These are phyloP conservation scores for Eublepharis macularius DNA, from an alignment of 2,113 vertebrate genomes.

Conservation along the genomic window DNA sequence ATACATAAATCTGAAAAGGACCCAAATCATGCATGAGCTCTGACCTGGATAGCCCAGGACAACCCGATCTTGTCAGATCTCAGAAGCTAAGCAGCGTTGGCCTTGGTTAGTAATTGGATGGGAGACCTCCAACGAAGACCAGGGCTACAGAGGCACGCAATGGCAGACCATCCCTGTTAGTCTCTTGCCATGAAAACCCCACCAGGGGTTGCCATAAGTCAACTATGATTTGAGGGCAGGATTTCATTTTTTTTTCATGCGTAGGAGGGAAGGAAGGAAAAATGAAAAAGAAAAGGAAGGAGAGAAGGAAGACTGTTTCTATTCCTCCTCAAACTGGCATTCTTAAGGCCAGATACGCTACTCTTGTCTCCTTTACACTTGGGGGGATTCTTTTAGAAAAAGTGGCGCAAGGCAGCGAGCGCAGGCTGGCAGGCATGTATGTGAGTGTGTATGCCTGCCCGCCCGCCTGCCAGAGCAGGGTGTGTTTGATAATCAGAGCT, in stretches of 20 bases:
- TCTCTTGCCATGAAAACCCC: too few relatives aligned
- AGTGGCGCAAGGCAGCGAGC: too few relatives aligned
- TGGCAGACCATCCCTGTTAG: too few relatives aligned
- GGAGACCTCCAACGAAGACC: too few relatives aligned
- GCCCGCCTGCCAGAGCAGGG: neutral
- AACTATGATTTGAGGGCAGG: neutral
- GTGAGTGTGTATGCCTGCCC: neutral
- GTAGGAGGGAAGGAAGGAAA: constrained; percentile 65
- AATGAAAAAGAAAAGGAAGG: constrained; percentile 56
- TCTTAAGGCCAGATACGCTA: neutral
- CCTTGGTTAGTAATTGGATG: too few relatives aligned
- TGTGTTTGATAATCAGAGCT: neutral
- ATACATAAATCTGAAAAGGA: too few relatives aligned
- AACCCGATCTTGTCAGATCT: too few relatives aligned
- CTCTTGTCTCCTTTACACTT: neutral
- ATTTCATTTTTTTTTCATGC: neutral
- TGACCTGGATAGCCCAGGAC: neutral
- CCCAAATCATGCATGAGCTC: too few relatives aligned
- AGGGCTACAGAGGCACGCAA: too few relatives aligned
- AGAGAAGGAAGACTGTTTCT: neutral
- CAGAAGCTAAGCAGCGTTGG: too few relatives aligned
- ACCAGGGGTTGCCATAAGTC: too few relatives aligned
- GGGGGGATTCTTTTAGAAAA: neutral
- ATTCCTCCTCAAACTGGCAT: neutral
- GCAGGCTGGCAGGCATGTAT: neutral